Evolutionary conservation across 2,113 vertebrate species (phyloP).

Genomic region (Proterorhinus semilunaris): DNA sequence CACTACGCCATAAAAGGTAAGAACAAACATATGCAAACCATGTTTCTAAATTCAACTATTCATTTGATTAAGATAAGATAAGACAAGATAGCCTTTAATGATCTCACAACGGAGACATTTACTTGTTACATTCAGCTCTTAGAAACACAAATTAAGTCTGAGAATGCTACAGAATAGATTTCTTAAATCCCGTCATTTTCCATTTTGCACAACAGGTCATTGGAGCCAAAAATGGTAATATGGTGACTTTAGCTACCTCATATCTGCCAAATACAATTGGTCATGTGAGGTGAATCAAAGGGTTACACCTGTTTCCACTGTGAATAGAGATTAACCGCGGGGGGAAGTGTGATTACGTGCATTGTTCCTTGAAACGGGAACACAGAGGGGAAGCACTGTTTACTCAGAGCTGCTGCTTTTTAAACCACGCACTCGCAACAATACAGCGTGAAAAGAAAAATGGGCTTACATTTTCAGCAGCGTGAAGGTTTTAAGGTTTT

Average conservation of each 20-base stretch:
- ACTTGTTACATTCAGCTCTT: too few species aligned
- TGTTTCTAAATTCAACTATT: not conserved
- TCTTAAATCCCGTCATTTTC: not conserved
- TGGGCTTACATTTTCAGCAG: constrained; percentile 17
- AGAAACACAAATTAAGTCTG: not conserved
- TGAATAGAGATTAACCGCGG: constrained; percentile 11
- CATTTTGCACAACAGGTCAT: not conserved
- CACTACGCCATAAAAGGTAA: not conserved
- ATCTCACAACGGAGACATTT: too few species aligned
- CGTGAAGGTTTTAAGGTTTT: constrained; percentile 1
- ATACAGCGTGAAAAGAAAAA: not conserved
- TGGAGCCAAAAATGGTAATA: not conserved
- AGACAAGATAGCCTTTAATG: too few species aligned
- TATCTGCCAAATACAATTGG: not conserved
- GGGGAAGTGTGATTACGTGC: constrained; percentile 6
- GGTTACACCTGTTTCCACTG: constrained; percentile 4
- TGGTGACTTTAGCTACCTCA: constrained; percentile 1
- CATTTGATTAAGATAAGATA: not conserved
- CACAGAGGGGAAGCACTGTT: constrained; percentile 10
- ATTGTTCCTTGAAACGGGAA: constrained; percentile 1
- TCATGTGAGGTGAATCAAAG: constrained; percentile 17
- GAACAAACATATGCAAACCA: not conserved
- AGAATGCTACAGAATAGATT: not conserved
- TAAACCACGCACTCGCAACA: not conserved
- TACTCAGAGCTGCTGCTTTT: not conserved